Evolutionary conservation across 1,140 invertebrate genomes (phyloP), one percentile per base, ranked within the genome.

Genomic region (Ooceraea biroi): DNA sequence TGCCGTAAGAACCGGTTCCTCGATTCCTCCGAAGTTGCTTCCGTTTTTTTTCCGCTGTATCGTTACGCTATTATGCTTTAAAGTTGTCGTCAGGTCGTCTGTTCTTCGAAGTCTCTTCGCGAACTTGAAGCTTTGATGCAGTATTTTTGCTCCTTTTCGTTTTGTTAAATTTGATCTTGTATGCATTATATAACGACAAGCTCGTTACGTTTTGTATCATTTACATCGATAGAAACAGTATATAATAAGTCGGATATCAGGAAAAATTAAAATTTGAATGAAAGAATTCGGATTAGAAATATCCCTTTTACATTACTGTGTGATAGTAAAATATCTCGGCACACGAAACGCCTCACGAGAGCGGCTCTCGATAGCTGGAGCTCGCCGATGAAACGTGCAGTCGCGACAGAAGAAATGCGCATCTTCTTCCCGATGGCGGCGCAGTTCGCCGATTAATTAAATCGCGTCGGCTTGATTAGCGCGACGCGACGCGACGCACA

Each of bases 381-480:
- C 50, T 25, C 19, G n/a, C n/a, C 27, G 19, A 25, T 52, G 36
- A 73, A 72, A 82, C 44, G n/a, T 50, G 44, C 36, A 60, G 48
- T 19, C 27, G 66, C 22, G 7, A 52, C 65, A 65, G 50, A 25
- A 36, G 12, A 8, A n/a, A n/a, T 52, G n/a, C 58, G 57, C 14
- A 17, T 22, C n/a, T 44, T 69, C 22, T 11, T 69, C 1, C 7
- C 30, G 11, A 61, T n/a, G 57, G n/a, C 57, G 73, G 46, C 60
- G 30, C 46, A 30, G n/a, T 11, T n/a, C 27, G 52, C 36, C 66
- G 82, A 78, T 84, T 84, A 69, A 78, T 84, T 76, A 83, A 76
- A 83, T 65, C 57, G 48, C 60, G 60, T 76, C 46, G 82, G 46
- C 48, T 65, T 65, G 82, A 83, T 83, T 83, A 83, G 25, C 61